Base-by-base conservation (phyloP, 1,140 invertebrate genomes). In the Rhynchophorus ferrugineus region DNA sequence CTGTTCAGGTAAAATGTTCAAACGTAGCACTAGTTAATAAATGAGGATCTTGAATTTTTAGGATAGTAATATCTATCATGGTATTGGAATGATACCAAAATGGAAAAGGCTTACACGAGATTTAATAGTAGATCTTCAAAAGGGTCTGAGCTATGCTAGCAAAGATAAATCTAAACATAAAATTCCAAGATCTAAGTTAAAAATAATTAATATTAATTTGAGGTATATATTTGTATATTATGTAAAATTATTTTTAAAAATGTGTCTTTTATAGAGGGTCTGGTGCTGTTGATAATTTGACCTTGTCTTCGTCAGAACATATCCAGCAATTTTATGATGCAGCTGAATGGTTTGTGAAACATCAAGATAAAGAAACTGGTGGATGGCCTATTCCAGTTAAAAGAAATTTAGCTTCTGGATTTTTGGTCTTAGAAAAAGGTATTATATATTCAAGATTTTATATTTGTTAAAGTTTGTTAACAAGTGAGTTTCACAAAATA, bases 321-420 rank as follows among this genome's bases (percentile, higher is more conserved):
- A 78, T 88, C 69, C 79, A 84, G 43, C 87, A 93, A 68, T 98
- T 98, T 74, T 90, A 87, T 62, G 84, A 89, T 66, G 87, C 94
- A 2, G 92, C 93, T 11, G 80, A 90, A 61, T 99, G 95, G 95
- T 86, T 99, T 65, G 81, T 95, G 2, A 73, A 73, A 16, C 80
- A 91, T 74, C 95, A 98, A 73, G 84, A 93, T 65, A 61, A 71
- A 35, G 71, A 79, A 49, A 77, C 82, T 21, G 91, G 90, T 60
- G 93, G 91, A 20, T 96, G 92, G 92, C 74, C 85, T 29, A 93
- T 93, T 70, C 85, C 85, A 29, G 91, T 95, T 2, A 78, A 81
- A 42, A 73, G 92, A 58, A 83, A 82, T 65, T 76, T 91, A 52
- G 79, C 81, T 11, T 76, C 78, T 43, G 82, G 85, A n/a, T 84